A percentile compares a stretch with the other conserved stretches of the same genome.
These are phyloP conservation scores for Gymnopithys bicolor DNA, from an alignment of 2,797 vertebrate genomes.

Conservation along the genomic window DNA sequence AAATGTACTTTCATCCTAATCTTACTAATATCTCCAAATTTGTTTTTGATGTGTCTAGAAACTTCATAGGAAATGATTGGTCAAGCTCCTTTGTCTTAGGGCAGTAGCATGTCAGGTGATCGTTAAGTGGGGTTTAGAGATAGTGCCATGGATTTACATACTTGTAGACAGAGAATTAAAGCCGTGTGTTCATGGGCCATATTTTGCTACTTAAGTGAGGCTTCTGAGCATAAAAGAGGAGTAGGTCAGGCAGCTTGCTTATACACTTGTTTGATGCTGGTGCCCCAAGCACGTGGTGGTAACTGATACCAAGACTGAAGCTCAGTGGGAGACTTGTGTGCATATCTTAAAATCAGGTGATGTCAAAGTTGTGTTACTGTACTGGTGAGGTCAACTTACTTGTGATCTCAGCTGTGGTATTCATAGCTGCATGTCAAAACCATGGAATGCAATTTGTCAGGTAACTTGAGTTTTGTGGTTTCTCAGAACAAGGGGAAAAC, in stretches of 20 bases:
- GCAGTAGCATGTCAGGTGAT: background rate
- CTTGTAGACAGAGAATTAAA: background rate
- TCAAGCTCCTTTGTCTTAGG: background rate
- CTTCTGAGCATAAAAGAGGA: background rate
- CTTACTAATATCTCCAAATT: background rate
- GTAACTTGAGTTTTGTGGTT: background rate
- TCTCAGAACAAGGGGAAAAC: background rate
- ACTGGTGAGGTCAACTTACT: background rate
- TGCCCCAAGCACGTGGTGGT: too few species aligned
- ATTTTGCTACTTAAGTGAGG: background rate
- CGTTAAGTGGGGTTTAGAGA: background rate
- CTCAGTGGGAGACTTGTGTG: background rate
- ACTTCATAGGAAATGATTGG: background rate
- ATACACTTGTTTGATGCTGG: background rate
- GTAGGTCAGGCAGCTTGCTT: background rate
- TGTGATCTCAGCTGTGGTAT: background rate
- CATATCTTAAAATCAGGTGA: background rate
- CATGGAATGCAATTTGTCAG: background rate
- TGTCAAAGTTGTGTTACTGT: background rate
- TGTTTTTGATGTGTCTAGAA: background rate
- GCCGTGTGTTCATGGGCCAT: accelerated
- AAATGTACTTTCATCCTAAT: background rate
- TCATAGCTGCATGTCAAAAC: background rate
- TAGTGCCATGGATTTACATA: background rate
- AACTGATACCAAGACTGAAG: background rate